A percentile compares a stretch with the other conserved stretches of the same genome.
Evolutionary conservation across 2,797 vertebrate genomes (phyloP).

Genomic region (Onychomys arenicola): DNA sequence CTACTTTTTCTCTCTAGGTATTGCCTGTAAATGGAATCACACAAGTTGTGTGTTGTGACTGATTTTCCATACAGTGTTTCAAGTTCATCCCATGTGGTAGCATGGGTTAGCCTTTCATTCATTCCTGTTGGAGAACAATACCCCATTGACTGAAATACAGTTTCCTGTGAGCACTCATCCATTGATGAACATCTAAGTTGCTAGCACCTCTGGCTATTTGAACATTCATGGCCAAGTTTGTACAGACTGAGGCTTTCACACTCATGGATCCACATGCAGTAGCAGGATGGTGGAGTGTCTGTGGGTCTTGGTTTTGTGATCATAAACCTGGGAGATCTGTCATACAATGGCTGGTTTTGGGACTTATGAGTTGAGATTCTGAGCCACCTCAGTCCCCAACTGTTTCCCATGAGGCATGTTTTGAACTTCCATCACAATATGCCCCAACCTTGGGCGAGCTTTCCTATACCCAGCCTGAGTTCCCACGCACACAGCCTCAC

Average conservation of each 20-base stretch:
- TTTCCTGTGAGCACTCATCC: background rate
- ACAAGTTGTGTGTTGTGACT: background rate
- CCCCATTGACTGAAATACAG: background rate
- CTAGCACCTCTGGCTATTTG: too few relatives aligned
- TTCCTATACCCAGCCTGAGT: background rate
- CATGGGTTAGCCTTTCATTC: background rate
- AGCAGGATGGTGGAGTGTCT: background rate
- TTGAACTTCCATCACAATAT: accelerated
- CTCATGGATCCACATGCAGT: background rate
- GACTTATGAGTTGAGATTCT: background rate
- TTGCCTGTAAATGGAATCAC: background rate
- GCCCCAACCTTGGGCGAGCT: background rate
- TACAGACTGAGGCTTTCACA: too few relatives aligned
- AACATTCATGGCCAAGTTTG: background rate
- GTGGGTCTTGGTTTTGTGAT: background rate
- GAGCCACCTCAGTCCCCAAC: background rate
- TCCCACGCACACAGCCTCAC: accelerated
- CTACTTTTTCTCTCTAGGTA: too few relatives aligned
- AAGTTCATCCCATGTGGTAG: background rate
- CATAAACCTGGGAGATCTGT: background rate
- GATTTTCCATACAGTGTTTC: background rate
- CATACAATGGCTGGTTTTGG: background rate
- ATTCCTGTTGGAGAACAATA: background rate
- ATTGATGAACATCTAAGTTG: background rate
- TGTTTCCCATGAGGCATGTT: background rate